phyloP scores from a whole-genome alignment of 2,113 vertebrate species.

The Etheostoma cragini region DNA sequence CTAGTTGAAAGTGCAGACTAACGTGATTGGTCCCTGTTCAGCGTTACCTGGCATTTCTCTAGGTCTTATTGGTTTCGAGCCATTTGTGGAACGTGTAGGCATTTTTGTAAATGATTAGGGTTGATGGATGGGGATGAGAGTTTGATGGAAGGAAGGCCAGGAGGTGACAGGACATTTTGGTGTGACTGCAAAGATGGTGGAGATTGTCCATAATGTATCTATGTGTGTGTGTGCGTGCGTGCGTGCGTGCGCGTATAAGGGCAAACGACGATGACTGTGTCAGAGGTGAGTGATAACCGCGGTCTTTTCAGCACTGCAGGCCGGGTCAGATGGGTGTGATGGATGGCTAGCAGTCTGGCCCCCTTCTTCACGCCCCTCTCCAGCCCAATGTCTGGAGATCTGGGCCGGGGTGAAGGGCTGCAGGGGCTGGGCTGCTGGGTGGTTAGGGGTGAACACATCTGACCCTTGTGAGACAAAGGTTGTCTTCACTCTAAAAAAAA shows the following conservation, averaged over 20 bases:
- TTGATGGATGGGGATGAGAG: constrained; percentile 79
- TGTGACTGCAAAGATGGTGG: constrained; percentile 48
- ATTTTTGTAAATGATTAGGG: constrained; percentile 75
- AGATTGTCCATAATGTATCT: constrained; percentile 39
- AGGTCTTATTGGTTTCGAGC: constrained; percentile 47
- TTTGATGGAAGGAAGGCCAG: constrained; percentile 70
- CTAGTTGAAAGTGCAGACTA: constrained; percentile 19
- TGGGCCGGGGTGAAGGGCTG: constrained; percentile 38
- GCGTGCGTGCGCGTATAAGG: constrained; percentile 45
- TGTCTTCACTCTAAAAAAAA: constrained; percentile 13
- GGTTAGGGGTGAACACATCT: constrained; percentile 43
- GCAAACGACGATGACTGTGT: constrained; percentile 76
- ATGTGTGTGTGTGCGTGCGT: constrained; percentile 33
- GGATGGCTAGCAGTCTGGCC: constrained; percentile 73
- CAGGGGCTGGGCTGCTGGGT: constrained; percentile 23
- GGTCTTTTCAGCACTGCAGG: constrained; percentile 76
- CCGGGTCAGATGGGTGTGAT: constrained; percentile 77
- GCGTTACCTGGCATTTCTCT: constrained; percentile 73
- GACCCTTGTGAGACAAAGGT: constrained; percentile 50
- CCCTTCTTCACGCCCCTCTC: constrained; percentile 57
- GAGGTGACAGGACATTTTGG: constrained; percentile 69
- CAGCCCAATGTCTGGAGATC: constrained; percentile 62
- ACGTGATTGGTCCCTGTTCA: constrained; percentile 63
- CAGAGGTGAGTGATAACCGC: constrained; percentile 83
- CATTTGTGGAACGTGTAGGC: constrained; percentile 71